Evolutionary conservation across 1,140 invertebrate genomes (phyloP), one percentile per base, ranked within the genome.

Genomic region (Monochamus saltuarius): DNA sequence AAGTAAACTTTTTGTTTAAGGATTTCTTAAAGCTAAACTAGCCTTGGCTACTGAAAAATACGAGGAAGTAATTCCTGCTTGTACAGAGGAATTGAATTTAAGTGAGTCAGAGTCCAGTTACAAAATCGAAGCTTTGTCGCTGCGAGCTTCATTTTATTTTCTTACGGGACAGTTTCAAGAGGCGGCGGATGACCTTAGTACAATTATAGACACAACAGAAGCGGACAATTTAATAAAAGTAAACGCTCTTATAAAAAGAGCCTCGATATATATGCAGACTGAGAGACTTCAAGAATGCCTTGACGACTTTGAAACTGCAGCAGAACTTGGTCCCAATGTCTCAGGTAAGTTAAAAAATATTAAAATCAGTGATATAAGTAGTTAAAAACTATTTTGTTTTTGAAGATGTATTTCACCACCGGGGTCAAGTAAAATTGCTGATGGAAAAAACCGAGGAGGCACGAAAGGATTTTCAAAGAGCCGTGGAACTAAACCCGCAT

Each of bases 171-270:
- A 87, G 64, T 84, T 88, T 68, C 80, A 85, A 37, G 82, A 86
- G 62, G 88, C 91, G 1, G 75, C 89, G 11, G 72, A 79, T 43
- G 94, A 96, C 76, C 84, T 96, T 17, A 78, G 79, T 56, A 75
- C 68, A 14, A 82, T 88, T 61, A 84, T 87, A 68, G 81, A 85
- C 59, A 83, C 82, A 64, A 78, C 81, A 65, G 76, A 81, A 66
- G 78, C 83, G 16, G 77, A 82, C 64, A 74, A 78, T 0, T 84
- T 85, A 63, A 80, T 91, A 1, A 86, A 84, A 73, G 86, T 90
- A 0, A 96, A 95, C 83, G 91, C 93, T 8, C 78, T 96, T n/a
- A 90, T 98, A 38, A 97, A 97, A 76, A 81, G 90, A 64, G 93
- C 91, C 2, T 89, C 88, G 7, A 77, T 95, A 49, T 83, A 87